A percentile compares a stretch with the other conserved stretches of the same genome.
Conservation (phyloP, 2,888 invertebrate genomes). For the Gandaritis pyraliata region DNA sequence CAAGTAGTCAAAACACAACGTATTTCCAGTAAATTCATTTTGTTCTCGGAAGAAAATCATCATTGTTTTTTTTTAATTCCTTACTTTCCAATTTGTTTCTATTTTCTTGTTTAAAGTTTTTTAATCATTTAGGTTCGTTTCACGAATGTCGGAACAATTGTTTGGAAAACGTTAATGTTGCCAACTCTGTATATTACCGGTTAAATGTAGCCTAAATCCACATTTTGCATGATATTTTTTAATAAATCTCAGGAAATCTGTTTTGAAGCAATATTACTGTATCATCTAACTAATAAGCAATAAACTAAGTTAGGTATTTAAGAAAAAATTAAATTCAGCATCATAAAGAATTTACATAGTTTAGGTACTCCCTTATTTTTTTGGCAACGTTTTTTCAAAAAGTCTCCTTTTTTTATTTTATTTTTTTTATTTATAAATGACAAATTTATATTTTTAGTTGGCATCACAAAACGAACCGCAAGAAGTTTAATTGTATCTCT, state of each 20-base stretch:
- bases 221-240: no score
- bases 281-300: no score
- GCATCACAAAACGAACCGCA: constrained; percentile 41
- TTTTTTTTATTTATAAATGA: no score
- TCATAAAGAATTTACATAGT: no score
- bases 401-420: no score
- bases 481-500: constrained; percentile 67
- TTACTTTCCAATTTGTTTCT: constrained; percentile 44
- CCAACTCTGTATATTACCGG: constrained; percentile 7
- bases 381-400: no score
- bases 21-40: constrained; percentile 21
- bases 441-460: constrained; percentile 6
- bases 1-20: constrained; percentile 11
- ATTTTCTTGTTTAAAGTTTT: constrained; percentile 50
- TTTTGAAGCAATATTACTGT: no score
- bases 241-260: no score
- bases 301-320: no score
- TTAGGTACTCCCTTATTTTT: no score
- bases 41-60: constrained; percentile 13
- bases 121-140: constrained; percentile 48
- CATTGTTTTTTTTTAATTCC: constrained; percentile 31
- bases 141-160: constrained; percentile 45
- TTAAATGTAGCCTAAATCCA: constrained; percentile 4
- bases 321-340: no score
- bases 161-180: constrained; percentile 28